These are phyloP conservation scores for Gandaritis pyraliata DNA, from an alignment of 2,888 invertebrate genomes.

Conservation along the genomic window DNA sequence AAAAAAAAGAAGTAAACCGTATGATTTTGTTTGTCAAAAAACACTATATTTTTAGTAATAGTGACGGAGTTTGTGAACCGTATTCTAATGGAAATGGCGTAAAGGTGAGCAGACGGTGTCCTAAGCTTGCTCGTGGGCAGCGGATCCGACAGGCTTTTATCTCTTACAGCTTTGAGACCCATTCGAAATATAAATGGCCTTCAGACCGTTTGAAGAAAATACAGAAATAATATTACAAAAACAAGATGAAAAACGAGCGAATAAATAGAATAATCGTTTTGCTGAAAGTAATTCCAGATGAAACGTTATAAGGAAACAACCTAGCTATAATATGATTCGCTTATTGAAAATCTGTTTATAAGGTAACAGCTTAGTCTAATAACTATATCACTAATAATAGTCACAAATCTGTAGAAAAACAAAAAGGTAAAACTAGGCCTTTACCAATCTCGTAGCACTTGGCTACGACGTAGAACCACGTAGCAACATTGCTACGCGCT, in stretches of 20 bases:
- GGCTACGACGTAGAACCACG: slow-evolving; percentile 17
- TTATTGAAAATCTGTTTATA: background rate
- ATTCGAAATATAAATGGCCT: slow-evolving; percentile 34
- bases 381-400: background rate
- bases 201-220: slow-evolving; percentile 14
- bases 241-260: slow-evolving; percentile 7
- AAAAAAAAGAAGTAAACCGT: background rate
- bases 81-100: slow-evolving; percentile 37
- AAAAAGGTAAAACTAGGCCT: no score
- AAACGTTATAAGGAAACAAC: background rate
- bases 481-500: no score
- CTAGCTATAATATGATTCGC: background rate
- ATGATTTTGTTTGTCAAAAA: background rate
- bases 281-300: background rate
- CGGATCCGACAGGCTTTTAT: slow-evolving; percentile 44
- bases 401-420: no score
- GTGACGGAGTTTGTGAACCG: slow-evolving; percentile 13
- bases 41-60: background rate
- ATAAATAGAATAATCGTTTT: slow-evolving; percentile 6
- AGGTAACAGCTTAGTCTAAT: background rate
- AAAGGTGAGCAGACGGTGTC: slow-evolving; percentile 29
- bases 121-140: slow-evolving; percentile 30
- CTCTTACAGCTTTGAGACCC: slow-evolving; percentile 33
- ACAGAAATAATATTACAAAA: slow-evolving; percentile 16
- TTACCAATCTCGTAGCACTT: background rate